These are phyloP conservation scores for Dendrocopos noguchii DNA, from an alignment of 2,113 vertebrate species.

Conservation along the genomic window DNA sequence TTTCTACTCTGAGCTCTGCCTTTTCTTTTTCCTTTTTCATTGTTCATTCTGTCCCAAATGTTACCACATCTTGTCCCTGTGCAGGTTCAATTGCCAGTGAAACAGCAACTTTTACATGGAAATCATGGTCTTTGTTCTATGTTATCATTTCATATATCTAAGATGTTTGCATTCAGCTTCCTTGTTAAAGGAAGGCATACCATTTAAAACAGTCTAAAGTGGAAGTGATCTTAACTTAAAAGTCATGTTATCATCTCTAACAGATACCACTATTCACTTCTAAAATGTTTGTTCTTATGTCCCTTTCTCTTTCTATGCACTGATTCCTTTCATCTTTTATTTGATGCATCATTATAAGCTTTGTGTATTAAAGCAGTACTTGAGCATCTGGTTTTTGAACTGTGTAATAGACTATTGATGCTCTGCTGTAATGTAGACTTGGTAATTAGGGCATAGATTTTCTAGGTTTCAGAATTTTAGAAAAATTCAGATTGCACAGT, in stretches of 20 bases:
- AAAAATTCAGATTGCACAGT: neutral
- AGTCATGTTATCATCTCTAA: neutral
- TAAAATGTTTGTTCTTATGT: neutral
- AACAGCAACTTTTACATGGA: neutral
- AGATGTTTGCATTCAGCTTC: neutral
- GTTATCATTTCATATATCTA: neutral
- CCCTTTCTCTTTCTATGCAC: neutral
- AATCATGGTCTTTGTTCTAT: neutral
- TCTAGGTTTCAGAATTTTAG: neutral
- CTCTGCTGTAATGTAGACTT: neutral
- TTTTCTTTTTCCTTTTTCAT: neutral
- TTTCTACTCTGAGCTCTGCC: neutral
- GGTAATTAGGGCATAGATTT: neutral
- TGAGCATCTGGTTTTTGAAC: neutral
- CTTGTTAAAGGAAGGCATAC: neutral
- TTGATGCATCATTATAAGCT: neutral
- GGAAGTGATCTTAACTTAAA: neutral
- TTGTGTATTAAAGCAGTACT: neutral
- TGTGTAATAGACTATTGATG: neutral
- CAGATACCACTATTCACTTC: neutral
- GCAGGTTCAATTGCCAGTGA: neutral
- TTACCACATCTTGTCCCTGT: neutral
- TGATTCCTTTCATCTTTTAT: neutral
- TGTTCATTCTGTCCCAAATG: neutral
- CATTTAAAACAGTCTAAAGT: neutral